Evolutionary conservation across 2,113 vertebrate species (phyloP), one percentile per base, ranked within the genome.

Genomic region (Miniopterus natalensis): DNA sequence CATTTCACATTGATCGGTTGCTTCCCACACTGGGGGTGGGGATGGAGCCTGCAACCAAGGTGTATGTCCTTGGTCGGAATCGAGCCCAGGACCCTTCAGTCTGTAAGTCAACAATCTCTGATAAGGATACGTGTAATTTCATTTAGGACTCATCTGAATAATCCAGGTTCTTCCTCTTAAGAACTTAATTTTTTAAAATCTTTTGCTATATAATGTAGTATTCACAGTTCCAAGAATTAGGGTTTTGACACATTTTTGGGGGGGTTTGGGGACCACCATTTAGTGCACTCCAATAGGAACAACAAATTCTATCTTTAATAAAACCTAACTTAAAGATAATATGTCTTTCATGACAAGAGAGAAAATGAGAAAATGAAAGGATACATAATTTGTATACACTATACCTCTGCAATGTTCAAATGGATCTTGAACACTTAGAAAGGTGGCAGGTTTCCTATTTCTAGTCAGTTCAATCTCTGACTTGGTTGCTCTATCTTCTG

Each of bases 311-410:
- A 10, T 36, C 29, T 84, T 87, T 87, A 63, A 11, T 47, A 57
- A n/a, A 71, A 57, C 1, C 73, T 1, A 36, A 36, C 29, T 86
- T 74, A 84, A 79, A 40, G 6, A 49, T 12, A 49, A 15, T 87
- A 53, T 3, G 1, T 17, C 12, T 40, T 70, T 2, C 8, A 42
- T 13, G 6, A 85, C 3, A 42, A 61, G 4, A 2, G 1, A 8
- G 4, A 27, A 27, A 25, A 21, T 23, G 31, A 94, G 3, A 87
- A 79, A 29, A 45, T 47, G 8, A 87, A 79, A 85, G 3, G 53
- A 20, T 57, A 63, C 89, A 77, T 75, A 18, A 49, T 66, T 63
- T 94, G 8, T 63, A 3, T 47, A 12, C 11, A 45, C 15, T 65
- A 23, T 36, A 18, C 17, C 2, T 63, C 17, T 84, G 73, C 23